Evolutionary conservation across 2,113 vertebrate genomes (phyloP).

Genomic region (Halcyon senegalensis): DNA sequence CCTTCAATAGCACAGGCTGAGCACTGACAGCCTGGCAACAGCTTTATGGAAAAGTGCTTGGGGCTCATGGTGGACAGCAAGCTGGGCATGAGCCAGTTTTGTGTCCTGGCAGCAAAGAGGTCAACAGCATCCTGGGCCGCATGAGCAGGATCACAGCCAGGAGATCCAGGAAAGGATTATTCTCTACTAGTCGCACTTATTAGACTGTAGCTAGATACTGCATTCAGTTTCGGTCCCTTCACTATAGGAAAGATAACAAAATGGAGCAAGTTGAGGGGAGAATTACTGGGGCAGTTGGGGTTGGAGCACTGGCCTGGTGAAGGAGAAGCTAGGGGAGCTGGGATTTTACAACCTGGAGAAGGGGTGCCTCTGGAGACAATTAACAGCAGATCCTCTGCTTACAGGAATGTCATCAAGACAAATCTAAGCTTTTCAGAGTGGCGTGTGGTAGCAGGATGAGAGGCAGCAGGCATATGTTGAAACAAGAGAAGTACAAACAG

Average conservation of each 20-base stretch:
- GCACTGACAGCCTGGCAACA: not conserved
- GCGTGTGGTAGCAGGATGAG: not conserved
- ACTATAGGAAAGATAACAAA: not conserved
- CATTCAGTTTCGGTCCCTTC: not conserved
- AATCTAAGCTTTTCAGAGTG: not conserved
- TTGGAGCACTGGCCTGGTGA: not conserved
- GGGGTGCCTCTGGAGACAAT: not conserved
- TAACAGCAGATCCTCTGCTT: not conserved
- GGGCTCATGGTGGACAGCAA: not conserved
- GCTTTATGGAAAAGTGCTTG: not conserved
- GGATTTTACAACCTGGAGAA: not conserved
- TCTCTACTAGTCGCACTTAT: accelerated
- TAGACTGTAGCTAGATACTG: not conserved
- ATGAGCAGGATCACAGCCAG: not conserved
- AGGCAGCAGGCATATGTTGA: not conserved
- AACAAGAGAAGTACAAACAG: not conserved
- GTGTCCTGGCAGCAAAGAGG: not conserved
- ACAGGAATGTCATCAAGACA: not conserved
- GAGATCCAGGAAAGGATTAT: not conserved
- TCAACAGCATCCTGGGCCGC: not conserved
- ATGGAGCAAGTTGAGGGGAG: not conserved
- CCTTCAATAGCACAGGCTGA: not conserved
- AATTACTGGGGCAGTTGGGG: accelerated
- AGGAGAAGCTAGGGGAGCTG: not conserved
- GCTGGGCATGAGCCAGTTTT: not conserved